A percentile compares a stretch with the other conserved stretches of the same genome.
phyloP scores from a whole-genome alignment of 2,113 vertebrate species.

The Hyperoodon ampullatus region DNA sequence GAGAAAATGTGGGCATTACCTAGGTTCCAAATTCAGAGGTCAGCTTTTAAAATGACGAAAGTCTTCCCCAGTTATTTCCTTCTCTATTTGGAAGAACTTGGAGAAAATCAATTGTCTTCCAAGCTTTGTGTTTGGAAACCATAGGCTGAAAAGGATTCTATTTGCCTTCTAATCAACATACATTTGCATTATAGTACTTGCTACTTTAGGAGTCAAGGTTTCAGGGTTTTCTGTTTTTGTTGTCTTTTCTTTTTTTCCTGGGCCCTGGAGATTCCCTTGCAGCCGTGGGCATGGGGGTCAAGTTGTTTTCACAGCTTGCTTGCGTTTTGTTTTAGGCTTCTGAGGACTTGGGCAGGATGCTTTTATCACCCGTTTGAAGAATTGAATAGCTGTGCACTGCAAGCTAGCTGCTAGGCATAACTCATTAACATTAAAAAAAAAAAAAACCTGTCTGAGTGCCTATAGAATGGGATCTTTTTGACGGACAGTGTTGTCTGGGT shows the following conservation, averaged over 20 bases:
- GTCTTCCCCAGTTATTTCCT: not conserved
- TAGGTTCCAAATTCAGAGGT: not conserved
- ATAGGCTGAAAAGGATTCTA: not conserved
- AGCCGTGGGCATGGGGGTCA: not conserved
- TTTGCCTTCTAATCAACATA: not conserved
- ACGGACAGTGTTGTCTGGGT: slow-evolving; percentile 41
- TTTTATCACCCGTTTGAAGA: slow-evolving; percentile 12
- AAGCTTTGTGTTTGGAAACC: slow-evolving; percentile 23
- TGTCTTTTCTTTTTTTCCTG: not conserved
- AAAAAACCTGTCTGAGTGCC: not conserved
- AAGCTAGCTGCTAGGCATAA: not conserved
- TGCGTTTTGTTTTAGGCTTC: slow-evolving; percentile 33
- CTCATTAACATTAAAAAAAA: slow-evolving; percentile 56
- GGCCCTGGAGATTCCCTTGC: not conserved
- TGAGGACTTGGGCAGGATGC: not conserved
- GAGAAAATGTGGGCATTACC: not conserved
- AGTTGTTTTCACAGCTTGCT: slow-evolving; percentile 55
- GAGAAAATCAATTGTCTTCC: not conserved
- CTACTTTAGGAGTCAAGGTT: not conserved
- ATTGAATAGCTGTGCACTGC: not conserved
- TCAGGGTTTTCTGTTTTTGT: not conserved
- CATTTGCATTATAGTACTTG: slow-evolving; percentile 30
- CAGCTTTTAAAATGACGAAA: not conserved
- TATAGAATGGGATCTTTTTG: not conserved
- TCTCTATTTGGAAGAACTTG: not conserved